phyloP scores from a whole-genome alignment of 2,888 invertebrate genomes.

The Ectemnius lituratus region DNA sequence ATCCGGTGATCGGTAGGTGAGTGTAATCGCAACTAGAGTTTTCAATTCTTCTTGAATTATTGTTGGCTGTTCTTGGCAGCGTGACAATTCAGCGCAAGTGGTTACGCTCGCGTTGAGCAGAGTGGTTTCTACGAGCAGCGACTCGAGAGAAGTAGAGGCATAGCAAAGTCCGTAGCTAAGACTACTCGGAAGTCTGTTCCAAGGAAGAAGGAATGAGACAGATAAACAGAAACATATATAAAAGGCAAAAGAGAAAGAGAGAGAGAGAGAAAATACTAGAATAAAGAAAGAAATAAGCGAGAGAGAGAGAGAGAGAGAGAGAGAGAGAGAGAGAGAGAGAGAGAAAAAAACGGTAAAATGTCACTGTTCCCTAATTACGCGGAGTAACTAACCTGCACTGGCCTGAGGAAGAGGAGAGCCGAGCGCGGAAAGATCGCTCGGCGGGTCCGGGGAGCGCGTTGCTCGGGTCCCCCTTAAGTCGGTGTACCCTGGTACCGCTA shows the following conservation, averaged over 20 bases:
- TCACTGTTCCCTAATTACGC: slow-evolving; percentile 73
- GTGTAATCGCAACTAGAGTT: too few species aligned
- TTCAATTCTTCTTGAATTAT: too few species aligned
- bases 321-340: slow-evolving; percentile 24
- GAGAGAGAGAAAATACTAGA: neutral
- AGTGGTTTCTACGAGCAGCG: too few species aligned
- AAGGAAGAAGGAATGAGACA: neutral
- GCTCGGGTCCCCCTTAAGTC: slow-evolving; percentile 44
- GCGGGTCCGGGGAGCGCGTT: slow-evolving; percentile 35
- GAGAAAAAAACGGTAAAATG: slow-evolving; percentile 71
- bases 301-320: slow-evolving; percentile 23
- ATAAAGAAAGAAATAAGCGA: slow-evolving; percentile 13
- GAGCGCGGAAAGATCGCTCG: slow-evolving; percentile 37
- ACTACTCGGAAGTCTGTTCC: neutral
- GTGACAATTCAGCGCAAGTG: too few species aligned
- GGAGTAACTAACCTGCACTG: slow-evolving; percentile 62
- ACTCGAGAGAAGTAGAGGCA: neutral
- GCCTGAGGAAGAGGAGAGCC: slow-evolving; percentile 25
- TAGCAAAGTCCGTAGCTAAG: neutral
- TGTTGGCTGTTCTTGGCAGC: too few species aligned
- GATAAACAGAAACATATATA: slow-evolving; percentile 35
- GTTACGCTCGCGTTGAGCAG: too few species aligned
- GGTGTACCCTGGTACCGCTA: slow-evolving; percentile 66
- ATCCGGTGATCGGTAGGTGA: neutral
- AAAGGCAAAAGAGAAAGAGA: slow-evolving; percentile 47